Evolutionary conservation across 2,797 vertebrate genomes (phyloP).

Genomic region (Arctocebus calabarensis): DNA sequence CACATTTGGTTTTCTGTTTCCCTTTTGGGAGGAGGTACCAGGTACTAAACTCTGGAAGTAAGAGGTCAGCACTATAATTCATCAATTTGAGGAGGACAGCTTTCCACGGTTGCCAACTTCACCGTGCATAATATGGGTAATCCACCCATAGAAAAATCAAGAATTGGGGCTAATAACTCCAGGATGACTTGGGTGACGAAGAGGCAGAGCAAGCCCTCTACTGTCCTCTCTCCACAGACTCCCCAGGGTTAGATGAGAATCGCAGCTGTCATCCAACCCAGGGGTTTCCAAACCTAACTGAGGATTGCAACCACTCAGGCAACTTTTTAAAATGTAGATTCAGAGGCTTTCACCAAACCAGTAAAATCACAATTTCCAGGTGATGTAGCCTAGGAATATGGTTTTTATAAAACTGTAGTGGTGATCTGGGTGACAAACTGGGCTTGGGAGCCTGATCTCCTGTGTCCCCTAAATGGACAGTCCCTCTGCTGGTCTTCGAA

Average conservation of each 20-base stretch:
- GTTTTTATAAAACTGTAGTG: background rate
- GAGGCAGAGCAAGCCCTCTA: background rate
- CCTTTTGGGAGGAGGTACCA: background rate
- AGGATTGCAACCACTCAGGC: background rate
- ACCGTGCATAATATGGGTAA: background rate
- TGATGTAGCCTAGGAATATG: background rate
- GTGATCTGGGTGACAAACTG: background rate
- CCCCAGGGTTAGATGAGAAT: background rate
- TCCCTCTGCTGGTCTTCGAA: background rate
- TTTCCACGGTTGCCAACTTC: slow-evolving; percentile 48
- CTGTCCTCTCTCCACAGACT: background rate
- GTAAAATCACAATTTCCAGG: background rate
- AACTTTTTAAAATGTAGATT: background rate
- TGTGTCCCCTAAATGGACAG: background rate
- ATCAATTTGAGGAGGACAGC: background rate
- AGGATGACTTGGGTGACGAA: background rate
- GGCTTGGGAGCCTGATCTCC: background rate
- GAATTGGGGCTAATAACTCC: background rate
- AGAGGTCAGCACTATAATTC: background rate
- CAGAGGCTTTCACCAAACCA: background rate
- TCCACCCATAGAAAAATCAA: slow-evolving; percentile 8
- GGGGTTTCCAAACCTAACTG: background rate
- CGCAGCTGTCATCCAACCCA: background rate
- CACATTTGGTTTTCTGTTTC: slow-evolving; percentile 19
- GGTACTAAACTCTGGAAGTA: background rate